phyloP scores from a whole-genome alignment of 2,797 vertebrate species.

The Sphenopsis melanotis region DNA sequence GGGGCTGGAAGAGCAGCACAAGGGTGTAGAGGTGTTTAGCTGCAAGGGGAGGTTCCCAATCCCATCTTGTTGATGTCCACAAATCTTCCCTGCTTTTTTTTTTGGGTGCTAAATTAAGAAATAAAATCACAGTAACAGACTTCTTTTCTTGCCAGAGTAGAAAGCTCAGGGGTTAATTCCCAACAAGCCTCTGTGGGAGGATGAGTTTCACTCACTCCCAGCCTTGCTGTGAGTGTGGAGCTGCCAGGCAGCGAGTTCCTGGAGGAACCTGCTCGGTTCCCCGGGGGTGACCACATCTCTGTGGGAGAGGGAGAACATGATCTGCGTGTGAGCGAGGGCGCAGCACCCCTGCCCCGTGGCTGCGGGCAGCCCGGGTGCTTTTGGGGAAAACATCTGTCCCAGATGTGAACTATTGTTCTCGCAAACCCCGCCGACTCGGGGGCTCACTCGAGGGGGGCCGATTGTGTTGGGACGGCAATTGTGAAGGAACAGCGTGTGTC shows the following conservation, averaged over 20 bases:
- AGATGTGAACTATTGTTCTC: constrained; percentile 56
- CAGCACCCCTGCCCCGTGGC: neutral
- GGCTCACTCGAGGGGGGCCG: neutral
- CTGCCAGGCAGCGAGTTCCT: neutral
- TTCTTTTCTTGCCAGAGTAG: neutral
- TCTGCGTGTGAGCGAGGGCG: neutral
- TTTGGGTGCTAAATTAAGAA: neutral
- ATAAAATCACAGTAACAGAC: neutral
- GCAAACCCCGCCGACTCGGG: neutral
- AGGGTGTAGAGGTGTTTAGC: accelerated
- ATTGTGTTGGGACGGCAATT: constrained; percentile 8
- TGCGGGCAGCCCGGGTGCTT: neutral
- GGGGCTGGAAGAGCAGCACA: accelerated
- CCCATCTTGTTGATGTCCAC: neutral
- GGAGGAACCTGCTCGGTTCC: neutral
- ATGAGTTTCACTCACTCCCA: accelerated
- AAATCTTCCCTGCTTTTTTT: neutral
- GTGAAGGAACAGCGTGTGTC: constrained; percentile 35
- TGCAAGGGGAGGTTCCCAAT: neutral
- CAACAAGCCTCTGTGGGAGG: neutral
- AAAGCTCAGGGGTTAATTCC: neutral
- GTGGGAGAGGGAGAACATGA: neutral
- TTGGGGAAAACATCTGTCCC: constrained; percentile 6
- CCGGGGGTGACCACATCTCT: neutral
- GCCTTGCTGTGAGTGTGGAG: neutral